Percentiles rank a stretch among this genome's conserved stretches.
phyloP scores from a whole-genome alignment of 2,113 vertebrate genomes.

The Rhadina sibilatrix region DNA sequence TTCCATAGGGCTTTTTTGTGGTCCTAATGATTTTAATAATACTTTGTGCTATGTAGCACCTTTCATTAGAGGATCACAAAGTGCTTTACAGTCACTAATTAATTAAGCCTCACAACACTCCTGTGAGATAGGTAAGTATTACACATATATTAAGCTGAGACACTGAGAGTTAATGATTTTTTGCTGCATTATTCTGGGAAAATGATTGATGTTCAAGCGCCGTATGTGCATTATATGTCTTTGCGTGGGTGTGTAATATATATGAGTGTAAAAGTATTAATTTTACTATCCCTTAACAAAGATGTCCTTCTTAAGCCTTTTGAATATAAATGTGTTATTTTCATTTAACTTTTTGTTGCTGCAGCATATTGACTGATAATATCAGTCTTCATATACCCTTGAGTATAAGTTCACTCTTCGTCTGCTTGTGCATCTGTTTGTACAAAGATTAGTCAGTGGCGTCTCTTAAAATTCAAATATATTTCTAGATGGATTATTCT shows the following conservation, averaged over 20 bases:
- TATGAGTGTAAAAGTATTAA: constrained; percentile 36
- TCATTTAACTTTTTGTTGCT: constrained; percentile 31
- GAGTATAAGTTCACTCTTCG: not conserved
- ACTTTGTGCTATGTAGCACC: constrained; percentile 59
- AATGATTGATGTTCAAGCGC: constrained; percentile 41
- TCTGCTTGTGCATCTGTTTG: not conserved
- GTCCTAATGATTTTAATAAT: constrained; percentile 67
- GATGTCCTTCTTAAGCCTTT: constrained; percentile 12
- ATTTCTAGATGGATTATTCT: not conserved
- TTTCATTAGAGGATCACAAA: constrained; percentile 68
- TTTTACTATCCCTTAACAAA: constrained; percentile 50
- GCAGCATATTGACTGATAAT: not conserved
- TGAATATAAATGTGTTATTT: constrained; percentile 20
- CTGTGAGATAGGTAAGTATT: constrained; percentile 65
- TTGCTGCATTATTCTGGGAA: constrained; percentile 51
- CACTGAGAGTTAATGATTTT: constrained; percentile 54
- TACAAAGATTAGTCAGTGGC: not conserved
- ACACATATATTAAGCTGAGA: constrained; percentile 49
- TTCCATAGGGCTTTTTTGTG: constrained; percentile 66
- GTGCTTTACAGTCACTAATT: constrained; percentile 66
- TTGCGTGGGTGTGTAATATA: constrained; percentile 41
- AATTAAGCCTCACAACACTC: constrained; percentile 63
- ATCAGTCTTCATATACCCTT: not conserved
- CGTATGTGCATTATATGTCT: not conserved
- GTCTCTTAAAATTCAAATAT: constrained; percentile 4